Conservation (phyloP, 2,888 invertebrate genomes). For the Didymodactylos carnosus region DNA sequence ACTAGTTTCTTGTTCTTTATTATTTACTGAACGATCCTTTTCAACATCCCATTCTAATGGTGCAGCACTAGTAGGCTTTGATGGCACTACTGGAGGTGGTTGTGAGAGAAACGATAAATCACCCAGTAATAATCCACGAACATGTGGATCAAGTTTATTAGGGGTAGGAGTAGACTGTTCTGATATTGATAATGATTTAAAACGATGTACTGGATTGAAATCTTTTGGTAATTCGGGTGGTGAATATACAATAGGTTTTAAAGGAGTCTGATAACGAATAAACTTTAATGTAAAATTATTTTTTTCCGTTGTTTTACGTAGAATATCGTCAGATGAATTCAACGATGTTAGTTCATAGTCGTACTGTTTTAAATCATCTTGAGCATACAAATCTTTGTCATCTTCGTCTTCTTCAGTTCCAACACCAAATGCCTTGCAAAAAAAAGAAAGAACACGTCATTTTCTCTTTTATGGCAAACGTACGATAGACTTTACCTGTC, state of each 20-base stretch:
- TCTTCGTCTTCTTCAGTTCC: slow-evolving; percentile 80
- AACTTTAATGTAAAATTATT: too few species aligned
- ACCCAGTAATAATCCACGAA: background rate
- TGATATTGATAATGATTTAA: background rate
- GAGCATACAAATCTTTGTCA: slow-evolving; percentile 55
- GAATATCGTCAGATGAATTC: too few species aligned
- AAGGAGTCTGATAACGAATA: background rate
- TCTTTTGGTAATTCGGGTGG: background rate
- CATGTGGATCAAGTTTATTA: background rate
- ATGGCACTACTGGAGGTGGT: background rate
- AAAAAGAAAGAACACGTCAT: background rate
- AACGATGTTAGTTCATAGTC: slow-evolving; percentile 10
- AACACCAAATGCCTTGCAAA: slow-evolving; percentile 63
- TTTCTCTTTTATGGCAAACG: too few species aligned
- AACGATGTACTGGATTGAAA: background rate
- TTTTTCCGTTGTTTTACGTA: too few species aligned
- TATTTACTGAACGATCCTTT: background rate
- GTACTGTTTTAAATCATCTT: slow-evolving; percentile 10
- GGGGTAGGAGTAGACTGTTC: background rate
- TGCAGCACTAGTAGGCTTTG: background rate
- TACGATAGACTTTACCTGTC: background rate
- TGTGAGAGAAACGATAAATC: background rate
- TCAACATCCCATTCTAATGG: background rate
- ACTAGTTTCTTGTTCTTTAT: background rate
- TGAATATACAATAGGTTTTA: background rate